A percentile compares a stretch with the other conserved stretches of the same genome.
phyloP scores from a whole-genome alignment of 2,888 invertebrate species.

The Limnephilus rhombicus region DNA sequence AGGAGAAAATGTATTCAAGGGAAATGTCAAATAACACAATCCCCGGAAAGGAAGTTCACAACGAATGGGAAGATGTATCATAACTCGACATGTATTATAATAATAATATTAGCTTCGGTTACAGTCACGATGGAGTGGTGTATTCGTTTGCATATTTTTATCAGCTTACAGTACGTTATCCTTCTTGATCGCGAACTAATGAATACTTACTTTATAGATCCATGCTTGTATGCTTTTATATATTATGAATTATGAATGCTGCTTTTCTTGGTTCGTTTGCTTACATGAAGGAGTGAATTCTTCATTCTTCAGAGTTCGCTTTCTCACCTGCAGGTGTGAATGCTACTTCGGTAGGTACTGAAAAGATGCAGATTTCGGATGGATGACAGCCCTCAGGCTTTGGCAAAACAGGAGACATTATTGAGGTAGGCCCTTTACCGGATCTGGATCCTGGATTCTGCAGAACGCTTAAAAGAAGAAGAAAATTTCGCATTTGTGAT shows the following conservation, averaged over 20 bases:
- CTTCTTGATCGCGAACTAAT: background rate
- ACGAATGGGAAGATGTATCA: background rate
- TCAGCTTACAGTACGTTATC: background rate
- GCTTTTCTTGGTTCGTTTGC: background rate
- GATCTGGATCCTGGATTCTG: background rate
- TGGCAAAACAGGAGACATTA: background rate
- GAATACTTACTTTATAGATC: background rate
- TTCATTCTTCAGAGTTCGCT: too few species aligned
- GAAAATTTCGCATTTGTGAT: background rate
- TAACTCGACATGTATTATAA: background rate
- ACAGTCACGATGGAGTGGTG: background rate
- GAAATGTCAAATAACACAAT: constrained; percentile 13
- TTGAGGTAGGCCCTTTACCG: background rate
- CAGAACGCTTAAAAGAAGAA: background rate
- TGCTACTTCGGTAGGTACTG: background rate
- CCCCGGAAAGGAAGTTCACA: constrained; percentile 20
- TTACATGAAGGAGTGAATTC: too few species aligned
- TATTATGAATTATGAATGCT: background rate
- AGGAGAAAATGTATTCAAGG: constrained; percentile 32
- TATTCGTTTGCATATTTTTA: background rate
- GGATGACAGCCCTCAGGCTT: background rate
- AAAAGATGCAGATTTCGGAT: background rate
- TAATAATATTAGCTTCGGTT: background rate
- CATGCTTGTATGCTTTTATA: too few species aligned
- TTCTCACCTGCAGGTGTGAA: background rate